A percentile compares a stretch with the other conserved stretches of the same genome.
Conservation (phyloP, 2,888 invertebrate genomes). For the Frankliniella fusca region DNA sequence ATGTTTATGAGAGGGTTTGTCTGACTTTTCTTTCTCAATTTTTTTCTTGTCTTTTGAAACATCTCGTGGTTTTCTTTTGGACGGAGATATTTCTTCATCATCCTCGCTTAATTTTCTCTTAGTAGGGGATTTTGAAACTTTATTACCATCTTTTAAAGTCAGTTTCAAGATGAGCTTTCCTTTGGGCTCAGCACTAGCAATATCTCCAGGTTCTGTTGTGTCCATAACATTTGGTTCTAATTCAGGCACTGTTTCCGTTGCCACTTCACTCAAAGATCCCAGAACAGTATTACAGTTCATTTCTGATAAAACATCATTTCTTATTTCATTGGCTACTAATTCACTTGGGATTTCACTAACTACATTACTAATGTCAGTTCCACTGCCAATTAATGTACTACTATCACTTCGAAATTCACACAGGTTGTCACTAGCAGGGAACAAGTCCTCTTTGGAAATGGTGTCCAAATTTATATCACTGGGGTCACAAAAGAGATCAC, state of each 20-base stretch:
- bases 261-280: conserved; percentile 40
- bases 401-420: conserved; percentile 2
- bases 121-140: conserved; percentile 31
- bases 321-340: neutral
- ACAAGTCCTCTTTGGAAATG: conserved; percentile 8
- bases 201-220: neutral
- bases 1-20: neutral
- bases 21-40: conserved; percentile 34
- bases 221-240: conserved; percentile 39
- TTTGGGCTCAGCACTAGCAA: conserved; percentile 45
- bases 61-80: conserved; percentile 40
- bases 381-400: neutral
- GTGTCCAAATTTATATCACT: conserved; percentile 11
- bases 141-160: conserved; percentile 42
- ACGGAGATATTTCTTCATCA: conserved; percentile 24
- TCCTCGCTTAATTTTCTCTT: conserved; percentile 26
- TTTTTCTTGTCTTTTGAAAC: conserved; percentile 36
- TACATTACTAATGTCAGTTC: neutral
- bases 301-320: neutral
- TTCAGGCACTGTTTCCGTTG: conserved; percentile 40
- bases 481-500: neutral
- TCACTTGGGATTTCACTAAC: neutral
- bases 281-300: neutral
- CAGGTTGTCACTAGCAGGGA: neutral
- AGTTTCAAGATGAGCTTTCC: conserved; percentile 45